Percentiles rank a stretch among this genome's conserved stretches.
phyloP scores from a whole-genome alignment of 92 coral and sea anemone species.

The Palythoa heliodiscus region DNA sequence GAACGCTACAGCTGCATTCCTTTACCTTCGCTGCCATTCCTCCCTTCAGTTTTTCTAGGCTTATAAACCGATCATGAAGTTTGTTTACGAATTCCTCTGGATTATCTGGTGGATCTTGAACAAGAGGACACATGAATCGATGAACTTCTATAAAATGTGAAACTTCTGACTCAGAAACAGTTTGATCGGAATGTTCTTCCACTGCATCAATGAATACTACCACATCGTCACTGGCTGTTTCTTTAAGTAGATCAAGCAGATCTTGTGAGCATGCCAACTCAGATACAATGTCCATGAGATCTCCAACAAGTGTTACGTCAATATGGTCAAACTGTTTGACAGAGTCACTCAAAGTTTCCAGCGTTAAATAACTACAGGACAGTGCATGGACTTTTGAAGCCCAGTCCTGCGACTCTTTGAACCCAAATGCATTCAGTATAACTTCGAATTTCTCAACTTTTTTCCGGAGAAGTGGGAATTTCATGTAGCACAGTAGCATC shows the following conservation, averaged over 20 bases:
- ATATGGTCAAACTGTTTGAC: conserved; percentile 14
- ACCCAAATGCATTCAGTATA: conserved; percentile 41
- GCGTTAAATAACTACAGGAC: not conserved
- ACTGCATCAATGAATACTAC: conserved; percentile 75
- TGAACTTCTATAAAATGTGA: conserved; percentile 75
- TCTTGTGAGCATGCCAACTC: conserved; percentile 61
- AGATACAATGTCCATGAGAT: conserved; percentile 31
- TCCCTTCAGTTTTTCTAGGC: conserved; percentile 19
- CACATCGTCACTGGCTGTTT: conserved; percentile 69
- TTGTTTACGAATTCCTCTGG: conserved; percentile 30
- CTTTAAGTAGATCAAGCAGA: conserved; percentile 55
- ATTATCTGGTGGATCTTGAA: conserved; percentile 40
- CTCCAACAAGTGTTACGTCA: conserved; percentile 12
- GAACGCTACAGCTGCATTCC: conserved; percentile 75
- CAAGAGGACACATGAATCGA: conserved; percentile 58
- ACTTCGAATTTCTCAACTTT: conserved; percentile 33
- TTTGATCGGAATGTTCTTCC: conserved; percentile 76
- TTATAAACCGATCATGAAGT: conserved; percentile 32
- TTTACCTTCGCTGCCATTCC: conserved; percentile 72
- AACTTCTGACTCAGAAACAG: conserved; percentile 68
- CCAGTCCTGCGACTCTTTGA: not conserved
- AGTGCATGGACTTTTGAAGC: not conserved
- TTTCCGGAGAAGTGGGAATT: conserved; percentile 26
- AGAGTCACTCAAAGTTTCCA: conserved; percentile 20
- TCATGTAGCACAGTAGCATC: conserved; percentile 45